Percentiles rank a stretch among this genome's conserved stretches.
Evolutionary conservation across 2,797 vertebrate genomes (phyloP).

Genomic region (Sciaenops ocellatus): DNA sequence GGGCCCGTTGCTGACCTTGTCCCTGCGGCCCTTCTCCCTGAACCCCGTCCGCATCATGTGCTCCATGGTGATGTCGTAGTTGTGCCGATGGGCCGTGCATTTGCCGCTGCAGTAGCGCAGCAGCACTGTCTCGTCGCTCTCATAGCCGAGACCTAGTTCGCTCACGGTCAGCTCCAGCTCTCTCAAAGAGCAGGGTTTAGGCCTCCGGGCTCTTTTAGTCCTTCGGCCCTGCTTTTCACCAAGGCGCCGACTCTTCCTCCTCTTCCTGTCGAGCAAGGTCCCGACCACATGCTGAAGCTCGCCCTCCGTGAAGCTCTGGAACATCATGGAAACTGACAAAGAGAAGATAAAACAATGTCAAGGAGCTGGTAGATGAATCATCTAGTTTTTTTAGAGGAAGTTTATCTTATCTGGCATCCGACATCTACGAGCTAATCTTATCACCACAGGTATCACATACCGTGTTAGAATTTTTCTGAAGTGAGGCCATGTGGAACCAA

Average conservation of each 20-base stretch:
- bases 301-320: conserved; percentile 95
- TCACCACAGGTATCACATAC: conserved; percentile 1
- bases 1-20: conserved; percentile 89
- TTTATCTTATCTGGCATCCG: conserved; percentile 4
- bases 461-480: not conserved
- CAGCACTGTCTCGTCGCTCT: conserved; percentile 93
- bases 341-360: conserved; percentile 39
- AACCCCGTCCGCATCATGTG: conserved; percentile 86
- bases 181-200: conserved; percentile 89
- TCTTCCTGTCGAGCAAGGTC: conserved; percentile 87
- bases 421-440: not conserved
- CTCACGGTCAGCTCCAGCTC: conserved; percentile 92
- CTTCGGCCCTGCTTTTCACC: conserved; percentile 82
- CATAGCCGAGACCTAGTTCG: conserved; percentile 93
- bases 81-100: conserved; percentile 86
- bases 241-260: conserved; percentile 73
- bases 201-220: conserved; percentile 88
- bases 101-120: conserved; percentile 97
- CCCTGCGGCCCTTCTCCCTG: conserved; percentile 80
- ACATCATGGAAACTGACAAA: conserved; percentile 84
- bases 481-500: conserved; percentile 13
- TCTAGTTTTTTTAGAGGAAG: not conserved
- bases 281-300: conserved; percentile 91
- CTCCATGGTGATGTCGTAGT: conserved; percentile 94
- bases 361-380: not conserved